Percentiles rank a stretch among this genome's conserved stretches.
Conservation (phyloP, 2,113 vertebrate species). For the Tylochromis polylepis region DNA sequence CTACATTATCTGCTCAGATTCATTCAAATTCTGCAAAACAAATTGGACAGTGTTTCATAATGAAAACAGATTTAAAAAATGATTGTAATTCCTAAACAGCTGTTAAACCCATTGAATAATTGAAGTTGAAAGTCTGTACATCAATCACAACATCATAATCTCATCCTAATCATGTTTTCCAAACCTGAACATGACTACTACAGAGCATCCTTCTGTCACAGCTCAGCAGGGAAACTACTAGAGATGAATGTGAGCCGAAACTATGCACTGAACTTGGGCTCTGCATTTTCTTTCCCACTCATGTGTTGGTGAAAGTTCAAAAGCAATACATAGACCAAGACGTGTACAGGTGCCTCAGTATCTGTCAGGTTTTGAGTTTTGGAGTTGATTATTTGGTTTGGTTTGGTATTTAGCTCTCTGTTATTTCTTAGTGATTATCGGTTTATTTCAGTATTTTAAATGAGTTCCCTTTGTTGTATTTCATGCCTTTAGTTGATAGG, state of each 20-base stretch:
- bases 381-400: background rate
- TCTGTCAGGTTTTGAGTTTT: background rate
- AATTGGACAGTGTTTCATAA: background rate
- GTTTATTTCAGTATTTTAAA: background rate
- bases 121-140: background rate
- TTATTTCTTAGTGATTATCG: background rate
- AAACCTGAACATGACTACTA: background rate
- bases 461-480: background rate
- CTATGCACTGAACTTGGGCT: background rate
- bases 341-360: rapidly evolving
- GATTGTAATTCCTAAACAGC: background rate
- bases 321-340: background rate
- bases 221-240: background rate
- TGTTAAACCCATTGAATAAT: rapidly evolving
- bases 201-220: background rate
- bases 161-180: background rate
- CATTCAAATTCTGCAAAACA: background rate
- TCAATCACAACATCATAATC: background rate
- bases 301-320: background rate
- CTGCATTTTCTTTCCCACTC: background rate
- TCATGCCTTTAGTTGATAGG: background rate
- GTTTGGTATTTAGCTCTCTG: background rate
- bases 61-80: background rate
- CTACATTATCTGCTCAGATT: background rate
- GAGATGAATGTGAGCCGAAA: background rate